These are phyloP conservation scores for Apostichopus leukothele DNA, from an alignment of 53 echinoderm and acorn worm species.

Conservation along the genomic window DNA sequence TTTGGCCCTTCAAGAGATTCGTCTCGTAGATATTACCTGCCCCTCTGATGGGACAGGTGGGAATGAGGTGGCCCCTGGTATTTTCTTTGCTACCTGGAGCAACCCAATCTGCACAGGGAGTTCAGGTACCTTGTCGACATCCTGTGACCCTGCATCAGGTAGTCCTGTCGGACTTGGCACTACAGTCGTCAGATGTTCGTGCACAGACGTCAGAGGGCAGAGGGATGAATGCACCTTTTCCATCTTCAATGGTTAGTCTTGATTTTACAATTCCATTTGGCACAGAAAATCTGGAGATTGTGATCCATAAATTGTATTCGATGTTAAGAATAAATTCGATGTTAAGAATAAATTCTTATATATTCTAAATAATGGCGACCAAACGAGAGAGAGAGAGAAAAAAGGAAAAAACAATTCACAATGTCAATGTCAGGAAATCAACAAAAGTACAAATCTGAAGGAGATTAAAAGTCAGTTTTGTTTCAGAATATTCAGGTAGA, in stretches of 20 bases:
- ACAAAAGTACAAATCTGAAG: too few species aligned
- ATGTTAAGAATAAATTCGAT: too few species aligned
- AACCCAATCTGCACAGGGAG: neutral
- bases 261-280: too few species aligned
- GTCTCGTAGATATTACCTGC: neutral
- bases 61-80: neutral
- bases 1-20: neutral
- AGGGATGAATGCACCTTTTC: neutral
- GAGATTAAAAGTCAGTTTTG: too few species aligned
- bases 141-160: neutral
- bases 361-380: too few species aligned
- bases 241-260: neutral
- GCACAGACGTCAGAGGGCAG: neutral
- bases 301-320: too few species aligned
- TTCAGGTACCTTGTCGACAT: neutral
- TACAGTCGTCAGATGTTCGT: neutral
- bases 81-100: neutral
- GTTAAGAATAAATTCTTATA: too few species aligned
- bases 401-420: too few species aligned
- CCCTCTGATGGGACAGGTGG: neutral
- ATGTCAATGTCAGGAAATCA: too few species aligned
- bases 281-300: too few species aligned
- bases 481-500: too few species aligned
- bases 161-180: neutral
- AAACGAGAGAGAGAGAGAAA: too few species aligned